Evolutionary conservation across 2,888 invertebrate genomes (phyloP).

Genomic region (Calliopum simillimum): DNA sequence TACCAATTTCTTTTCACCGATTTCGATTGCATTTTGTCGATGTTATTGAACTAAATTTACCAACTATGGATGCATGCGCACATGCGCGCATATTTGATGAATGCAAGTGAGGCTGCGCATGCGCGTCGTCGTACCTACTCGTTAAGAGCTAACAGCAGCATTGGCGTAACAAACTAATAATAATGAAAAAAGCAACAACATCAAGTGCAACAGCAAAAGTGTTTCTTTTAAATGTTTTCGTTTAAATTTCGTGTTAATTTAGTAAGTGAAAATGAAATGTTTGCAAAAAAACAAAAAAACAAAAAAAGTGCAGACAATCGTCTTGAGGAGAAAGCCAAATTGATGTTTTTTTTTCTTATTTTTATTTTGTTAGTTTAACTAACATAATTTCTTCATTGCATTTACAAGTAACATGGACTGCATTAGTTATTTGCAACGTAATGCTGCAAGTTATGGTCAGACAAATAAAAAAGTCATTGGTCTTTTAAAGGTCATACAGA

Average conservation of each 20-base stretch:
- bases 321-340: slow-evolving; percentile 31
- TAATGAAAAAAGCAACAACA: too few species aligned
- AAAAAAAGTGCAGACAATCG: neutral
- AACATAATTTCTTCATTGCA: too few species aligned
- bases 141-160: neutral
- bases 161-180: too few species aligned
- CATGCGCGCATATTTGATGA: slow-evolving; percentile 3
- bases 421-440: too few species aligned
- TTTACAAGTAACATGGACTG: too few species aligned
- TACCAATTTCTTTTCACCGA: slow-evolving; percentile 5
- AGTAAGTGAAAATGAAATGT: slow-evolving; percentile 34
- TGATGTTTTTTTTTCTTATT: too few species aligned
- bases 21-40: slow-evolving; percentile 7
- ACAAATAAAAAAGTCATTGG: too few species aligned
- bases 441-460: too few species aligned
- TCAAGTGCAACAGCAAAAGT: too few species aligned
- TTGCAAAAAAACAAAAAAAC: neutral
- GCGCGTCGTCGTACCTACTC: neutral
- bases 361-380: neutral
- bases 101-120: slow-evolving; percentile 17
- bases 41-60: slow-evolving; percentile 24
- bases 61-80: slow-evolving; percentile 1
- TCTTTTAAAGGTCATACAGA: too few species aligned
- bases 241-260: slow-evolving; percentile 29
- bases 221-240: slow-evolving; percentile 12